These are phyloP conservation scores for Cephus nigrinus DNA, from an alignment of 2,888 invertebrate genomes.

Conservation along the genomic window DNA sequence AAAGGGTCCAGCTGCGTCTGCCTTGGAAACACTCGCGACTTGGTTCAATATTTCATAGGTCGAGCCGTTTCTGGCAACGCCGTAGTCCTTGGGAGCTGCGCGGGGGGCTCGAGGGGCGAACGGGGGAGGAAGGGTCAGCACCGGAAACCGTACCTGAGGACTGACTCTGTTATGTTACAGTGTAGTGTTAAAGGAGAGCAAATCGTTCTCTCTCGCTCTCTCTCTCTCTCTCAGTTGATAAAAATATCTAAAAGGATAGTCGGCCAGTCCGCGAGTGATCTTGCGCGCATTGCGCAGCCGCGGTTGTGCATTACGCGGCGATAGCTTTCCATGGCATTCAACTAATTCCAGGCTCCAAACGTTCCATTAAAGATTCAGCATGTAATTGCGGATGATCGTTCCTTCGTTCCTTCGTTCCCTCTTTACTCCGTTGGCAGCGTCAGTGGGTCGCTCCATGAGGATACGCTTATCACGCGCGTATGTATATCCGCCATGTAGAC, in stretches of 20 bases:
- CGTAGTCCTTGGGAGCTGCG: too few species aligned
- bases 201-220: too few species aligned
- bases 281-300: constrained; percentile 25
- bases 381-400: constrained; percentile 65
- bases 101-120: too few species aligned
- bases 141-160: too few species aligned
- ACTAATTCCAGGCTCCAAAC: constrained; percentile 66
- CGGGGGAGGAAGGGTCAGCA: too few species aligned
- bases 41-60: too few species aligned
- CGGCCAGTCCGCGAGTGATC: neutral
- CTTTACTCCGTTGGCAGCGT: constrained; percentile 21
- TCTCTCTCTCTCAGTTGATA: too few species aligned
- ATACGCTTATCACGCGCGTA: constrained; percentile 4
- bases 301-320: constrained; percentile 57
- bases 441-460: constrained; percentile 14
- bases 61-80: neutral
- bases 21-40: too few species aligned
- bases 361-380: constrained; percentile 67
- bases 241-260: neutral
- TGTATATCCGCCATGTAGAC: constrained; percentile 12
- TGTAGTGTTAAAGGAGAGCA: too few species aligned
- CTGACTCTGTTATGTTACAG: too few species aligned
- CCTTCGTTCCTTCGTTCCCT: constrained; percentile 13
- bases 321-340: constrained; percentile 63
- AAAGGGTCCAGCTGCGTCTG: too few species aligned